Evolutionary conservation across 1,140 invertebrate species (phyloP).

Genomic region (Rhopalosiphum maidis): DNA sequence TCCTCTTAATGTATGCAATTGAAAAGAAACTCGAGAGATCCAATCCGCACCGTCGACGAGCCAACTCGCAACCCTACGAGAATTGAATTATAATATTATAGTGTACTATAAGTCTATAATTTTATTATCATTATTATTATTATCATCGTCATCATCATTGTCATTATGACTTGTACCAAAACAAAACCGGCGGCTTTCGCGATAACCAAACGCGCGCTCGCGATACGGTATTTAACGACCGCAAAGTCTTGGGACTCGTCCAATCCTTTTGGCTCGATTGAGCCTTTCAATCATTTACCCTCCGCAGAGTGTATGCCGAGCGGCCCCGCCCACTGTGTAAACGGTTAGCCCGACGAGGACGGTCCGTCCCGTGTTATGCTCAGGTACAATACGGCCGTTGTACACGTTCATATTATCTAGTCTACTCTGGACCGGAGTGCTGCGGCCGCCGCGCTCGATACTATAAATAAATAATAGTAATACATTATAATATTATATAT

Average conservation of each 20-base stretch:
- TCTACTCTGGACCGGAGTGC: neutral
- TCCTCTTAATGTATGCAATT: neutral
- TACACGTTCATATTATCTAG: neutral
- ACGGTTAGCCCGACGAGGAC: neutral
- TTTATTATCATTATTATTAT: neutral
- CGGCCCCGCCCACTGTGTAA: neutral
- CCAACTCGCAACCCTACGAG: neutral
- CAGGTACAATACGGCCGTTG: neutral
- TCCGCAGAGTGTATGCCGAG: neutral
- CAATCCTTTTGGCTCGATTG: neutral
- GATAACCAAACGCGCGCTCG: neutral
- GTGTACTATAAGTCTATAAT: neutral
- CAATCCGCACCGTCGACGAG: neutral
- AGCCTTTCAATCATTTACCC: neutral
- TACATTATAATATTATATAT: neutral
- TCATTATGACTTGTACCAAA: neutral
- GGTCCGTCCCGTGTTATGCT: neutral
- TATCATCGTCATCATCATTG: neutral
- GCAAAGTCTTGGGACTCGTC: neutral
- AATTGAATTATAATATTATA: neutral
- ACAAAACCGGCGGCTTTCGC: neutral
- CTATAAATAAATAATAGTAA: neutral
- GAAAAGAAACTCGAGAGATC: neutral
- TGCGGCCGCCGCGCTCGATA: neutral
- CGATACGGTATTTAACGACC: neutral